A percentile compares a stretch with the other conserved stretches of the same genome.
These are phyloP conservation scores for Diarsia rubi DNA, from an alignment of 2,888 invertebrate species.

Conservation along the genomic window DNA sequence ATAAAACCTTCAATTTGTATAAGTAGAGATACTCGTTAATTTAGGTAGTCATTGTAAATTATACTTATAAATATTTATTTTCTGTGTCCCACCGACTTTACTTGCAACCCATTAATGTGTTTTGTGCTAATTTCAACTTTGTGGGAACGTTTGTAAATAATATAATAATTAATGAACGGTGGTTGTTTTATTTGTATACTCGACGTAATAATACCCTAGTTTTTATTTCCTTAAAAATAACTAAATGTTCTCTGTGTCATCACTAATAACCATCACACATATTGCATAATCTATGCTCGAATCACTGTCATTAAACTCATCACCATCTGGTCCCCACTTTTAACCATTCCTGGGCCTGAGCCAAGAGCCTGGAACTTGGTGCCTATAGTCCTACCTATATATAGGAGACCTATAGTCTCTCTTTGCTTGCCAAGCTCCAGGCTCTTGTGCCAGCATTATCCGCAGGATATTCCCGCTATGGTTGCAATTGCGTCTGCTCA, in stretches of 20 bases:
- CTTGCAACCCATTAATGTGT: conserved; percentile 49
- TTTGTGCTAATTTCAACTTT: conserved; percentile 56
- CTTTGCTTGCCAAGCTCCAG: no score
- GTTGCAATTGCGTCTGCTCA: no score
- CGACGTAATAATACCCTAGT: background rate
- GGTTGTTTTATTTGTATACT: conserved; percentile 28
- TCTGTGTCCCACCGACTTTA: conserved; percentile 71
- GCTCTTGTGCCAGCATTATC: no score
- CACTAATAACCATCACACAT: background rate
- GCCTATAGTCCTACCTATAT: no score
- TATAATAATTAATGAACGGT: conserved; percentile 31
- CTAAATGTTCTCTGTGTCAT: background rate
- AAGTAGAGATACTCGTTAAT: conserved; percentile 25
- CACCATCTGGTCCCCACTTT: no score
- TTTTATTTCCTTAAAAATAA: background rate
- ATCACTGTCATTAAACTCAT: background rate
- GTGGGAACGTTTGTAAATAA: conserved; percentile 73
- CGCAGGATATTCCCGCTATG: no score
- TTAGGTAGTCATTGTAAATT: conserved; percentile 50
- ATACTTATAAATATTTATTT: conserved; percentile 42
- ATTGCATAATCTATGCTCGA: background rate
- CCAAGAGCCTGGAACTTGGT: no score
- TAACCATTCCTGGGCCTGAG: no score
- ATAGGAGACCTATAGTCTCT: no score
- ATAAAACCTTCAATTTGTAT: conserved; percentile 24